Base-by-base conservation (phyloP, 1,140 invertebrate species). In the Drosophila littoralis region DNA sequence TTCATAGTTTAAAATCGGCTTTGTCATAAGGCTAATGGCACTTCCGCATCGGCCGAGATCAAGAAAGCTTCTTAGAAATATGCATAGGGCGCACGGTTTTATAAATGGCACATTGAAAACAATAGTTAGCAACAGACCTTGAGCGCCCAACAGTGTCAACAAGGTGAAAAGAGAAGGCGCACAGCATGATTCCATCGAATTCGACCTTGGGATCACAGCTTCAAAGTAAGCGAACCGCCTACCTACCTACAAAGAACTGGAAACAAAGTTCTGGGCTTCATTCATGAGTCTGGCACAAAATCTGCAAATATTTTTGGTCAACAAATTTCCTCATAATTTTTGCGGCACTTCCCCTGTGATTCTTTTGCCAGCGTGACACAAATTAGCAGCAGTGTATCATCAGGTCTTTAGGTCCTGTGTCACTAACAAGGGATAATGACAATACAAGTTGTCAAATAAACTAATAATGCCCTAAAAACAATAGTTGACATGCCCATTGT, bases 281-380 rank as follows among this genome's bases (percentile, higher is more conserved):
- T 83, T 75, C 72, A 68, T 74, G 46, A 33, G 3, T 46, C 51
- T 9, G 33, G 42, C 38, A 43, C 43, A 6, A 76, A 83, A 75
- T 83, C 67, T 88, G 79, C 79, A 86, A 86, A 82, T 73, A 76
- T 82, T 88, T 86, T 77, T 64, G 57, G 15, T 51, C 43, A 22
- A 28, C 58, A 79, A 88, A 83, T 89, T 86, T 89, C 83, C 83
- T 83, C 83, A 86, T 88, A 88, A 86, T 88, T 83, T 79, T 61
- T 89, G 83, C 83, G 83, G 83, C 83, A 89, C 79, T 82, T 82
- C 69, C 81, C 65, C 63, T 54, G 45, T 57, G 22, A 50, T 64
- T 42, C 10, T 33, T 52, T 46, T 22, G 58, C 17, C 54, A 40
- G 59, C 36, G 13, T 28, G 71, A 63, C 75, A 57, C 58, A 65